Evolutionary conservation across 1,140 invertebrate genomes (phyloP).

Genomic region (Potamilus streckersoni): DNA sequence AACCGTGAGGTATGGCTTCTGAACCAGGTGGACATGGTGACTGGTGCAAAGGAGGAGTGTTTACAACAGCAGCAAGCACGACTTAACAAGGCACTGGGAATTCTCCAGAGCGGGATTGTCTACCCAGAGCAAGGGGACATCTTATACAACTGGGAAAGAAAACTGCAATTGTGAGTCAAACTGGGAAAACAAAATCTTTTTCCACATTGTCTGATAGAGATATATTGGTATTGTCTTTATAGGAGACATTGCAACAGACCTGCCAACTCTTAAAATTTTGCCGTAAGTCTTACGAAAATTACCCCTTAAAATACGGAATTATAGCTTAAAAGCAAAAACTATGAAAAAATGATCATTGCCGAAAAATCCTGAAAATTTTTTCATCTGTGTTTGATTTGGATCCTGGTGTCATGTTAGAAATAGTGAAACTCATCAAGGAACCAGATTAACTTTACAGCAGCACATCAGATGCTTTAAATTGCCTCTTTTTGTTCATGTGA

Average conservation of each 20-base stretch:
- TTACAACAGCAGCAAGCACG: constrained; percentile 54
- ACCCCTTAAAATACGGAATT: no score
- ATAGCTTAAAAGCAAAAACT: no score
- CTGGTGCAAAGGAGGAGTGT: constrained; percentile 58
- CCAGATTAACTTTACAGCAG: no score
- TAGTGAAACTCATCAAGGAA: no score
- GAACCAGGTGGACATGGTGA: constrained; percentile 55
- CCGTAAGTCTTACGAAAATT: no score
- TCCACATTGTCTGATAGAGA: constrained; percentile 24
- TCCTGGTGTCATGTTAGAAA: no score
- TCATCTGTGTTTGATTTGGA: no score
- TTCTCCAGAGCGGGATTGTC: constrained; percentile 35
- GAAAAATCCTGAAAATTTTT: no score
- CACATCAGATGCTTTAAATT: no score
- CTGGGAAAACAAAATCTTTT: not conserved
- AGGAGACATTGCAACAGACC: not conserved
- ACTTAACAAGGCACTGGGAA: constrained; percentile 54
- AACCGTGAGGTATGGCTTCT: constrained; percentile 60
- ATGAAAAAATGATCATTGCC: no score
- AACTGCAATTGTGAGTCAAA: not conserved
- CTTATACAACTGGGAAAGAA: not conserved
- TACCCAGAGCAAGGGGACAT: not conserved
- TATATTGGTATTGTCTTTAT: constrained; percentile 10
- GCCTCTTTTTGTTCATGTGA: no score
- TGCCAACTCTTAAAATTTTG: no score